A percentile compares a stretch with the other conserved stretches of the same genome.
Conservation (phyloP, 2,797 vertebrate genomes). For the Pseudomugil gertrudae region DNA sequence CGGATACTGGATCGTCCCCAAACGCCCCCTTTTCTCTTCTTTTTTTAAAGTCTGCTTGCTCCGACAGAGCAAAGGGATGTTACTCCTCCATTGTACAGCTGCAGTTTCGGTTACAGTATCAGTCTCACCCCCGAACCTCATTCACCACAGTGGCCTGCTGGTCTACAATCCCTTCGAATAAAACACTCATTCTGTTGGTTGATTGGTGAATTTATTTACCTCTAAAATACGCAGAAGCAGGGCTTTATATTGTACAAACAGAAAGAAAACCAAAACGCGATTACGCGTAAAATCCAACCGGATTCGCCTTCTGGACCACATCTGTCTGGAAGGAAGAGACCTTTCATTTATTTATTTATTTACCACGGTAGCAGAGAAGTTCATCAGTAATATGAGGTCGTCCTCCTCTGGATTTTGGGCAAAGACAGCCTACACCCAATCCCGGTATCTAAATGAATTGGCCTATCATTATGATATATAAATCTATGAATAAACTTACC, state of each 20-base stretch:
- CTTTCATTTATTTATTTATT: conserved; percentile 32
- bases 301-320: background rate
- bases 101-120: conserved; percentile 59
- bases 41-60: background rate
- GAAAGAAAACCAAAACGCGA: background rate
- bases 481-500: conserved; percentile 55
- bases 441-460: background rate
- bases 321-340: conserved; percentile 36
- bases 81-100: conserved; percentile 36
- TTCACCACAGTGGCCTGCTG: conserved; percentile 10
- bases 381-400: conserved; percentile 52
- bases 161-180: conserved; percentile 4
- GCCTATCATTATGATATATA: background rate
- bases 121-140: conserved; percentile 22
- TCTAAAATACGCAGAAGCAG: background rate
- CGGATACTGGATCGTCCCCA: conserved; percentile 16
- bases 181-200: background rate
- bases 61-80: conserved; percentile 19
- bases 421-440: conserved; percentile 3
- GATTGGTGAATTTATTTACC: background rate
- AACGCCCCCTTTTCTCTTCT: conserved; percentile 26
- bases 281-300: background rate
- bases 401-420: conserved; percentile 34
- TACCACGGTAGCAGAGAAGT: conserved; percentile 58
- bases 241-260: background rate